Evolutionary conservation across 2,888 invertebrate genomes (phyloP).

Genomic region (Neuroscelio doddi): DNA sequence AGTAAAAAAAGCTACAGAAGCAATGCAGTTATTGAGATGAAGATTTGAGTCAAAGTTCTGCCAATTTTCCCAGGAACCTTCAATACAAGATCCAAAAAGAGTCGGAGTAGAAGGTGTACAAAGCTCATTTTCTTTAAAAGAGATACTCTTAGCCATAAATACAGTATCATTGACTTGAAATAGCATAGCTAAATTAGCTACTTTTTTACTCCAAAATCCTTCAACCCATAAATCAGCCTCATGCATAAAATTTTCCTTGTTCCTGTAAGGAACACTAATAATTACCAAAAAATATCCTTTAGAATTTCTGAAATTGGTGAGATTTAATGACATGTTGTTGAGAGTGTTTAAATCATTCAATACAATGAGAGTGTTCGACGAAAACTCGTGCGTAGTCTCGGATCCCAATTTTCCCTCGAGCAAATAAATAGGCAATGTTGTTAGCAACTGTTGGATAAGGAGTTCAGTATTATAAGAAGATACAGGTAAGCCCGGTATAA

Average conservation of each 20-base stretch:
- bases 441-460: slow-evolving; percentile 15
- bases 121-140: slow-evolving; percentile 17
- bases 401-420: slow-evolving; percentile 11
- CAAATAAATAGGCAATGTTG: slow-evolving; percentile 17
- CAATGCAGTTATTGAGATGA: slow-evolving; percentile 25
- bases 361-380: slow-evolving; percentile 26
- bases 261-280: slow-evolving; percentile 5
- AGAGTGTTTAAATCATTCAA: slow-evolving; percentile 17
- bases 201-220: slow-evolving; percentile 17
- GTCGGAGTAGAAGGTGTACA: slow-evolving; percentile 17
- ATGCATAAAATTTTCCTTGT: slow-evolving; percentile 9
- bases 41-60: slow-evolving; percentile 9
- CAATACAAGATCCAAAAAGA: slow-evolving; percentile 25
- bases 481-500: background rate
- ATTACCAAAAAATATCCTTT: slow-evolving; percentile 29
- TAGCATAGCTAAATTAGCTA: slow-evolving; percentile 23
- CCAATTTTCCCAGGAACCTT: slow-evolving; percentile 25
- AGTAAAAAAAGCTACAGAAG: slow-evolving; percentile 27
- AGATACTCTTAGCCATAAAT: slow-evolving; percentile 33
- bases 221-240: slow-evolving; percentile 11
- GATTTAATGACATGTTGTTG: slow-evolving; percentile 1
- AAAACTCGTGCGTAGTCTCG: background rate
- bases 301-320: slow-evolving; percentile 21
- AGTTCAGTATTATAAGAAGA: slow-evolving; percentile 8
- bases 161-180: slow-evolving; percentile 10